Evolutionary conservation across 1,140 invertebrate genomes (phyloP), one percentile per base, ranked within the genome.

Genomic region (Papilio helenus): DNA sequence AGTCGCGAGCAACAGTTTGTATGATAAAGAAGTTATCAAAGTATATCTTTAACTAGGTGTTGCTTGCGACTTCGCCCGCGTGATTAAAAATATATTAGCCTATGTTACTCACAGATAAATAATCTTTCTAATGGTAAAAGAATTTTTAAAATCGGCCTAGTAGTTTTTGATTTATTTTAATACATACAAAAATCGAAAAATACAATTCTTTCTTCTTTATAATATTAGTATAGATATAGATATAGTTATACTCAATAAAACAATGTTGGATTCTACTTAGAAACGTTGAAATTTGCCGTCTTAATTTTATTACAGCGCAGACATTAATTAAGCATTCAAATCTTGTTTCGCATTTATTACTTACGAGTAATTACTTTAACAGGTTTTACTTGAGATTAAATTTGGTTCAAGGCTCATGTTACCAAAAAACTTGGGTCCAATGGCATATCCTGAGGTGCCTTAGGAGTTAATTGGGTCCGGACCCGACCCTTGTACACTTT

Each of bases 361-460:
- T 46, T 74, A 74, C 44, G 23, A 74, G 20, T 74, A 74, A 74
- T 74, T 44, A 18, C 42, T 74, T 26, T 74, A 74, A 74, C 42
- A 49, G 72, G 42, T 16, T 16, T 18, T 23, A 49, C 44, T 74
- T 46, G 20, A 74, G 44, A 74, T 74, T 49, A 74, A 74, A 74
- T 74, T 49, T 49, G 5, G 72, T 74, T 46, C 44, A 74, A 46
- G 72, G 72, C 44, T 44, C 44, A 49, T 49, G 72, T 49, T 74
- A 46, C 72, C 72, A 44, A 74, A 74, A 74, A 74, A 74, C 72
- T 74, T 74, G 72, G 72, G 72, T 74, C 72, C 23, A 49, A 46
- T 44, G 72, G 72, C 72, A 74, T 51, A 74, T 74, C n/a, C 72
- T 74, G 42, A 74, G 72, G 72, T 74, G 72, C 72, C 72, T 74